Percentiles rank a stretch among this genome's conserved stretches.
Evolutionary conservation across 1,140 invertebrate genomes (phyloP).

Genomic region (Saccostrea cuccullata): DNA sequence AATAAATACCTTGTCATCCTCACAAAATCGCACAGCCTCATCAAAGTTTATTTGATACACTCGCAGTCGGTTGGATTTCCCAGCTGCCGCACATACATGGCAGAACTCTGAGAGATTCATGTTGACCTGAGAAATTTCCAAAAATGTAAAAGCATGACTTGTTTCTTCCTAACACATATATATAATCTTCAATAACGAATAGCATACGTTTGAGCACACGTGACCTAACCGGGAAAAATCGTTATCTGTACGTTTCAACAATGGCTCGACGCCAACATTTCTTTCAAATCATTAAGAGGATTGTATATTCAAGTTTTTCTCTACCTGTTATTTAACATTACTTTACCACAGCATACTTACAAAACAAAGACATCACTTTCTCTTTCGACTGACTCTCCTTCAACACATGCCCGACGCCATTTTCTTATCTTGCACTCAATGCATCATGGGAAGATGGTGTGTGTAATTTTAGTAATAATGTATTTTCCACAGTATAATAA

Average conservation of each 20-base stretch:
- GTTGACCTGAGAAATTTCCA: neutral
- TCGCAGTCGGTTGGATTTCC: constrained; percentile 55
- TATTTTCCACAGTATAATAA: too few relatives aligned
- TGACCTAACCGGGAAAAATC: neutral
- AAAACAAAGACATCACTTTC: neutral
- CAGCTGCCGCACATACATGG: constrained; percentile 53
- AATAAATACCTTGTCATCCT: constrained; percentile 63
- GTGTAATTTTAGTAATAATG: neutral
- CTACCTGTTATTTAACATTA: neutral
- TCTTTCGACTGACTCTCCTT: neutral
- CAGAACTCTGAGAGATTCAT: constrained; percentile 46
- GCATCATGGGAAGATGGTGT: neutral
- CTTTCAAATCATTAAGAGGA: neutral
- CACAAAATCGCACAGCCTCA: constrained; percentile 68
- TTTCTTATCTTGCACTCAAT: neutral
- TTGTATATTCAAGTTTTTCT: neutral
- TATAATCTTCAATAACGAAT: neutral
- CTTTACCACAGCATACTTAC: neutral
- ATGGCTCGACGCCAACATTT: neutral
- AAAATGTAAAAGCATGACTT: neutral
- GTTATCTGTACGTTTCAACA: neutral
- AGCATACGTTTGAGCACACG: neutral
- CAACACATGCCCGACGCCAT: constrained; percentile 27
- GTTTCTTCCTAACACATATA: neutral
- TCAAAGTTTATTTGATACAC: constrained; percentile 70